phyloP scores from a whole-genome alignment of 2,888 invertebrate species.

The Desoria tigrina region DNA sequence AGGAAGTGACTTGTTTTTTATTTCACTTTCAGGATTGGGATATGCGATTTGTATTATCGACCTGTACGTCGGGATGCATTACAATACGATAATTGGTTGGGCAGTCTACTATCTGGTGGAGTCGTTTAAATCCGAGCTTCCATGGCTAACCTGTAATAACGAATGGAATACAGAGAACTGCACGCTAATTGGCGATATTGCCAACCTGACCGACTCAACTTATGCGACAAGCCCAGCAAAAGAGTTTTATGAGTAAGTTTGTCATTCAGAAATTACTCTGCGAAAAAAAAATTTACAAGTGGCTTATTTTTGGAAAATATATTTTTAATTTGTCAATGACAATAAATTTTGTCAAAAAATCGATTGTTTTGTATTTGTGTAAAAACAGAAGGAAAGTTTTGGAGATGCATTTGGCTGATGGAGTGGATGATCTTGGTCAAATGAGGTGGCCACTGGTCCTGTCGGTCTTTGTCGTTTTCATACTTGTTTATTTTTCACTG shows the following conservation, averaged over 20 bases:
- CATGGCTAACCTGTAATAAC: slow-evolving; percentile 85
- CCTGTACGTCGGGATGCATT: slow-evolving; percentile 91
- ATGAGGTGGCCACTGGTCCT: slow-evolving; percentile 85
- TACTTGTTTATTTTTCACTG: slow-evolving; percentile 90
- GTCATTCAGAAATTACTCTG: not conserved
- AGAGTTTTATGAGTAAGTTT: slow-evolving; percentile 82
- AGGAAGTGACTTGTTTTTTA: too few species aligned
- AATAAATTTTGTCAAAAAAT: too few species aligned
- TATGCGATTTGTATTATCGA: slow-evolving; percentile 95
- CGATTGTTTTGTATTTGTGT: not conserved
- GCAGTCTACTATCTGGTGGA: slow-evolving; percentile 87
- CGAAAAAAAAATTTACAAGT: not conserved
- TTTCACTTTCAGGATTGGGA: slow-evolving; percentile 72
- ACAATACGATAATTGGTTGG: slow-evolving; percentile 96
- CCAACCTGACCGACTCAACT: slow-evolving; percentile 50
- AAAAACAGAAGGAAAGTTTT: slow-evolving; percentile 75
- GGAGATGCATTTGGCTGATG: slow-evolving; percentile 77
- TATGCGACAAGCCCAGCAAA: slow-evolving; percentile 73
- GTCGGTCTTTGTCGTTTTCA: slow-evolving; percentile 86
- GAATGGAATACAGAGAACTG: slow-evolving; percentile 82
- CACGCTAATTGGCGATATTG: slow-evolving; percentile 63
- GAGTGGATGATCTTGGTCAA: slow-evolving; percentile 82
- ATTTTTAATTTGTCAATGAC: too few species aligned
- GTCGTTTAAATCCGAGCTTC: slow-evolving; percentile 76
- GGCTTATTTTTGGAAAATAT: too few species aligned